phyloP scores from a whole-genome alignment of 2,888 invertebrate genomes.

The Melinopterus prodromus region DNA sequence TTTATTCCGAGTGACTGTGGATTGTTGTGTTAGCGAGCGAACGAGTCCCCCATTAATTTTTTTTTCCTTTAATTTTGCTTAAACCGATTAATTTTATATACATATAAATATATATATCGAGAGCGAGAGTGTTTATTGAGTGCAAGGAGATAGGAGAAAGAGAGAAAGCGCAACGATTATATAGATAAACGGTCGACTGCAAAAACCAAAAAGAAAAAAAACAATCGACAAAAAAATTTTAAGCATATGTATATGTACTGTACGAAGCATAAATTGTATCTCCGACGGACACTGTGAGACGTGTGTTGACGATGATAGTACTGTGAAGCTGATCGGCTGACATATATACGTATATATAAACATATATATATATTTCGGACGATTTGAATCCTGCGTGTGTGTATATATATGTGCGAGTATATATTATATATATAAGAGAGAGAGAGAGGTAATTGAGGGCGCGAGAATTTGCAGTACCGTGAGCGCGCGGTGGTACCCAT shows the following conservation, averaged over 20 bases:
- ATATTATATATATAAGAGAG: conserved; percentile 8
- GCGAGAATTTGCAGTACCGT: neutral
- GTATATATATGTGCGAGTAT: conserved; percentile 6
- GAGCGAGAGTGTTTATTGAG: neutral
- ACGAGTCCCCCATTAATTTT: conserved; percentile 12
- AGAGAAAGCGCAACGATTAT: neutral
- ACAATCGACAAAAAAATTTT: neutral
- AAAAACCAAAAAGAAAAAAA: conserved; percentile 8
- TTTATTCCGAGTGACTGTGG: conserved; percentile 59
- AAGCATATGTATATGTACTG: neutral
- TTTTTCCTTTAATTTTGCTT: conserved; percentile 16
- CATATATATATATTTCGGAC: conserved; percentile 8
- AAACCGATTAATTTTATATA: neutral
- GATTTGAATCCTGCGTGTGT: no score
- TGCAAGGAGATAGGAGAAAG: neutral
- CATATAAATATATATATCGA: neutral
- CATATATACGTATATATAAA: no score
- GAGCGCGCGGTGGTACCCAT: conserved; percentile 32
- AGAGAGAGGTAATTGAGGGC: no score
- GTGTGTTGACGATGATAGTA: neutral
- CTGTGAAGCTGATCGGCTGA: neutral
- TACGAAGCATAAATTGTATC: neutral
- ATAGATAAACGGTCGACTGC: conserved; percentile 5
- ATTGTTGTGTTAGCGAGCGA: conserved; percentile 51
- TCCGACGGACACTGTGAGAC: conserved; percentile 17